Evolutionary conservation across 2,797 vertebrate genomes (phyloP).

Genomic region (Molossus alvarezi): DNA sequence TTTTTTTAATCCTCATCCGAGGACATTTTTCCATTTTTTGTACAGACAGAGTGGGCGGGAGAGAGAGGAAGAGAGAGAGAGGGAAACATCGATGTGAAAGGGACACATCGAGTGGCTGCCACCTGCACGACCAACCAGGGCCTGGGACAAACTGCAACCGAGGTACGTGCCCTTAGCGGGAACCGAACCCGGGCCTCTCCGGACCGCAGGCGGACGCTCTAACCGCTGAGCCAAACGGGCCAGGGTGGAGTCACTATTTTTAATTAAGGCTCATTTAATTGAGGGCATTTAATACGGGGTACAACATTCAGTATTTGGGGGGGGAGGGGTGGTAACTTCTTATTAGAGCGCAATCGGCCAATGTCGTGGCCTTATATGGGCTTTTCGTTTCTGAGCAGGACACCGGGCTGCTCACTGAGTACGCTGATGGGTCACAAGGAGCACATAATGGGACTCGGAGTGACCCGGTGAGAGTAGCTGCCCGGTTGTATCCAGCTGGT

Average conservation of each 20-base stretch:
- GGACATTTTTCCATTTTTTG: no score
- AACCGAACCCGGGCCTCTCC: no score
- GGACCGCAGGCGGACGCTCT: no score
- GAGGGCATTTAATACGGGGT: background rate
- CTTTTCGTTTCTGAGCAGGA: background rate
- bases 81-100: no score
- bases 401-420: background rate
- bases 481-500: background rate
- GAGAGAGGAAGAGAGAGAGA: no score
- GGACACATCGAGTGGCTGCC: no score
- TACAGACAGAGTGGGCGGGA: no score
- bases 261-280: background rate
- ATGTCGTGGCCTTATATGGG: background rate
- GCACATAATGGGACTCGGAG: background rate
- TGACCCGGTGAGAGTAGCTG: background rate
- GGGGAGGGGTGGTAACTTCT: background rate
- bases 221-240: no score
- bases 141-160: no score
- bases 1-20: no score
- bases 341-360: background rate
- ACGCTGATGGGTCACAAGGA: background rate
- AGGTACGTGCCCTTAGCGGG: no score
- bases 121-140: no score
- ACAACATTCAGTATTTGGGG: background rate
- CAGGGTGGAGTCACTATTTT: background rate